A percentile compares a stretch with the other conserved stretches of the same genome.
These are phyloP conservation scores for Gerris lacustris DNA, from an alignment of 2,888 invertebrate species.

Conservation along the genomic window DNA sequence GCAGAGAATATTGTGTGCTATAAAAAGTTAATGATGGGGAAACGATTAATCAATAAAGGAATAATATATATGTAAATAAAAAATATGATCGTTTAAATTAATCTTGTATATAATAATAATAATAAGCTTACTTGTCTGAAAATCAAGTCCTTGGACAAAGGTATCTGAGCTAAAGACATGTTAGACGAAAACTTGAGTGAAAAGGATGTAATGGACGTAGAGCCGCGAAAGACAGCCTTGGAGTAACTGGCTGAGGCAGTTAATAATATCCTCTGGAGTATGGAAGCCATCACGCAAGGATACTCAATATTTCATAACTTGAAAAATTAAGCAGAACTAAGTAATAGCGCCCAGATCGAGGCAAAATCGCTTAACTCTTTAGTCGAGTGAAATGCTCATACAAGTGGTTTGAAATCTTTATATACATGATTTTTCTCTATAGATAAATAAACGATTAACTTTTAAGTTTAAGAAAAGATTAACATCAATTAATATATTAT, in stretches of 20 bases:
- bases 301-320: neutral
- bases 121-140: constrained; percentile 30
- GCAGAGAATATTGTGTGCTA: no score
- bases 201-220: neutral
- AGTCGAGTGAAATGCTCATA: no score
- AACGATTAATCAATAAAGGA: no score
- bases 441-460: no score
- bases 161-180: constrained; percentile 21
- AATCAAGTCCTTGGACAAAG: constrained; percentile 29
- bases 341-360: neutral
- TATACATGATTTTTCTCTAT: no score
- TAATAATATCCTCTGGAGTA: neutral
- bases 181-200: neutral
- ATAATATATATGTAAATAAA: no score
- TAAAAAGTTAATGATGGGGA: no score
- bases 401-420: no score
- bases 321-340: neutral
- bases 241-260: neutral
- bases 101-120: neutral
- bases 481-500: no score
- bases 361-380: no score
- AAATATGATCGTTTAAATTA: neutral
- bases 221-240: neutral
- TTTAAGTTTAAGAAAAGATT: no score
- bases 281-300: neutral